Evolutionary conservation across 2,888 invertebrate species (phyloP), one percentile per base, ranked within the genome.

Genomic region (Protophormia terraenovae): DNA sequence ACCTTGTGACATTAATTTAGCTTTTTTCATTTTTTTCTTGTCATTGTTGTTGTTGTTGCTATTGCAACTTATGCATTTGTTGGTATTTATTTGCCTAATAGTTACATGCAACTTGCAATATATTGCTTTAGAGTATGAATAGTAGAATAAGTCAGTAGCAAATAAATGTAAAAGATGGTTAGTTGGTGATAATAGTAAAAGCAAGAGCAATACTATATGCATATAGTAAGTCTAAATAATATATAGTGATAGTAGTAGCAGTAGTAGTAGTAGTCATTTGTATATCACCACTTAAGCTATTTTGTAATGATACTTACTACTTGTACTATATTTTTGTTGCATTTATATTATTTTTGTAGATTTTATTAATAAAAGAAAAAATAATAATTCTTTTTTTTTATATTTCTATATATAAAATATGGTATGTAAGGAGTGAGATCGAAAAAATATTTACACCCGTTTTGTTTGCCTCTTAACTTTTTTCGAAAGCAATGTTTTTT

Each of bases 1-100:
- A 88, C 88, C 87, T 87, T 88, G 87, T 87, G 87, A 87, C 87
- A 88, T 85, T 87, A 88, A 87, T 87, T 87, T 79, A 66, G 53
- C 50, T 66, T 76, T 35, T 47, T 32, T 69, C 32, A 1, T 47
- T 58, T 62, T 50, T 58, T 45, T 19, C 32, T 38, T 53, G 41
- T 47, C 32, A 50, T 77, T 72, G 47, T 66, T 76, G 32, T 38
- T 76, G 22, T 53, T 55, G 29, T 45, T 32, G 24, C n/a, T 22
- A 16, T 24, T 64, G 41, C 58, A n/a, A 53, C 47, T 76, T 62
- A 38, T 76, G 75, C 69, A 62, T 73, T 71, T 83, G 60, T 71
- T 79, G 58, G 73, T 75, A 62, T 82, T 78, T n/a, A 78, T 82
- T 67, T 50, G 64, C 67, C 32, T 72, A 82, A 62, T 27, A 69